Base-by-base conservation (phyloP, 2,113 vertebrate species). In the Megalops atlanticus region DNA sequence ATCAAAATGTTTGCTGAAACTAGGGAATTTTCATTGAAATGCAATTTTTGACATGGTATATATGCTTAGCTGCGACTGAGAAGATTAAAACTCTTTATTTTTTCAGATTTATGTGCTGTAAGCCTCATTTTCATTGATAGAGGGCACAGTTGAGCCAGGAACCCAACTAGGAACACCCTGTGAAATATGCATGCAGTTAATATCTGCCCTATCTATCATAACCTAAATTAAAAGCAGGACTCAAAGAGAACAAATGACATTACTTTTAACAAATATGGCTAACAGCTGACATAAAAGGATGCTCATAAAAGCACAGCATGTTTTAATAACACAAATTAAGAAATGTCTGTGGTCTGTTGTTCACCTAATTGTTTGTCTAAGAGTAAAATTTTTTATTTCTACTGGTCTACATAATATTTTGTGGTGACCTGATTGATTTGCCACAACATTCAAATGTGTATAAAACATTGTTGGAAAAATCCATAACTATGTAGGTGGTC, bases 61-160 rank as follows among this genome's bases (percentile, higher is more conserved):
- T n/a, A n/a, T n/a, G n/a, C n/a, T n/a, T n/a, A n/a, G n/a, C n/a
- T n/a, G n/a, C n/a, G n/a, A n/a, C n/a, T n/a, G n/a, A n/a, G n/a
- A n/a, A n/a, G n/a, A n/a, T n/a, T n/a, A n/a, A n/a, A n/a, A n/a
- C n/a, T n/a, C n/a, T n/a, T n/a, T n/a, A n/a, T n/a, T 71, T 0
- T 14, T 39, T 1, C 35, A 64, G 38, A 74, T 31, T 70, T 45
- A 64, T 18, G 27, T 89, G 86, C 78, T 83, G 58, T 64, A 14
- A 6, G 52, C 6, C 77, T 54, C 21, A n/a, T 64, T 64, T 64
- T 35, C n/a, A 79, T 35, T 82, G 89, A 88, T 91, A 93, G 94
- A 93, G 92, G 92, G 93, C 91, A 89, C 86, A 90, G 87, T 93
- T 94, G 91, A 90, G 92, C 94, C 87, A 35, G 85, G 88, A 77